phyloP scores from a whole-genome alignment of 1,140 invertebrate species.

The Neotoxoptera formosana region DNA sequence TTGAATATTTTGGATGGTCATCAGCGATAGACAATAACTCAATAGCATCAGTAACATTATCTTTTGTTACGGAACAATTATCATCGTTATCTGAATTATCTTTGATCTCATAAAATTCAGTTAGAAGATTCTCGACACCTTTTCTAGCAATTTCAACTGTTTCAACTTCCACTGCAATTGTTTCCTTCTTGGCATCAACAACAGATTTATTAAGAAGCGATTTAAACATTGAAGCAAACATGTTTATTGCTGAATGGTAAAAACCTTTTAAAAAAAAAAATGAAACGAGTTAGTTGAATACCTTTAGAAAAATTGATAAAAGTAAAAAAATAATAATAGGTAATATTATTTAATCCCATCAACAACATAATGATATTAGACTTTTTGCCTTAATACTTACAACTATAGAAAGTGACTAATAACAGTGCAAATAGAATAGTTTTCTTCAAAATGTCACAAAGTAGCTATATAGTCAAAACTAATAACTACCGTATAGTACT shows the following conservation, averaged over 20 bases:
- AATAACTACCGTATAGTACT: neutral
- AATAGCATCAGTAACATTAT: neutral
- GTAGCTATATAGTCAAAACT: neutral
- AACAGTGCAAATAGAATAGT: neutral
- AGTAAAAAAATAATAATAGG: neutral
- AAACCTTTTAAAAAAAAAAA: neutral
- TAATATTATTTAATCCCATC: neutral
- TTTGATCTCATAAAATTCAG: neutral
- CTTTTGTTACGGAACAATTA: neutral
- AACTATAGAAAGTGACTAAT: neutral
- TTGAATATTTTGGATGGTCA: neutral
- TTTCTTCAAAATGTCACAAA: neutral
- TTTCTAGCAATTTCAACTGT: neutral
- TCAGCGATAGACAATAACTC: neutral
- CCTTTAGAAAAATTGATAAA: neutral
- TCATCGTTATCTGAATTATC: neutral
- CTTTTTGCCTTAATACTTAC: neutral
- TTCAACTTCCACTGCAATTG: neutral
- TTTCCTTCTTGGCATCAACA: neutral
- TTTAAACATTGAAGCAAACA: conserved; percentile 50
- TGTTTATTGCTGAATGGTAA: neutral
- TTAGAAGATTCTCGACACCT: neutral
- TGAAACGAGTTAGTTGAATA: neutral
- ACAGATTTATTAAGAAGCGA: neutral
- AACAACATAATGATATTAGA: neutral